A percentile compares a stretch with the other conserved stretches of the same genome.
phyloP scores from a whole-genome alignment of 2,113 vertebrate species.

The Poecile atricapillus region DNA sequence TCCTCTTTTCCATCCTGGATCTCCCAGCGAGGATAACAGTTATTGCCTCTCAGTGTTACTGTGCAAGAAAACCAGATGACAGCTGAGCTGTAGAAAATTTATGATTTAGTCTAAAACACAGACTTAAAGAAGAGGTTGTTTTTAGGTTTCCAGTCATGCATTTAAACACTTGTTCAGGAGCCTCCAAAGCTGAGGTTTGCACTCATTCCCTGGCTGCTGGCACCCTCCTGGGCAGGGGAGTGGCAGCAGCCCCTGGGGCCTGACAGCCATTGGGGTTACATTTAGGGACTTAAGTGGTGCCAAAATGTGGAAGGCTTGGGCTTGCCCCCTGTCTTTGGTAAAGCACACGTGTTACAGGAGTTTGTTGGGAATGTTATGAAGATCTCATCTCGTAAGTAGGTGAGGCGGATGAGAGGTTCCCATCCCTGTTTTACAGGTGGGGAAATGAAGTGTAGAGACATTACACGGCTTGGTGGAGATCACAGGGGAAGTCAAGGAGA shows the following conservation, averaged over 20 bases:
- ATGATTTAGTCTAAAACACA: background rate
- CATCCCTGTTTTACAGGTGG: background rate
- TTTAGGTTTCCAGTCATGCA: background rate
- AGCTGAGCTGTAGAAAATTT: background rate
- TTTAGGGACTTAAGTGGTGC: background rate
- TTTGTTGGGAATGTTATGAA: fast-evolving
- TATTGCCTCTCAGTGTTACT: background rate
- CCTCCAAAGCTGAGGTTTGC: background rate
- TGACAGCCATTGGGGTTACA: fast-evolving
- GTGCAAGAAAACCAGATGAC: background rate
- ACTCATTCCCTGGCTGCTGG: background rate
- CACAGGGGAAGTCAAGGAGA: background rate
- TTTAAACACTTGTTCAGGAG: background rate
- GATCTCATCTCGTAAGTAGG: fast-evolving
- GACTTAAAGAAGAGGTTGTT: background rate
- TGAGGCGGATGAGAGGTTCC: background rate
- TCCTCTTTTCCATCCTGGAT: background rate
- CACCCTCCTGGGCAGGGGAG: background rate
- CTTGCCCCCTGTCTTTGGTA: background rate
- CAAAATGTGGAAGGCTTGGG: background rate
- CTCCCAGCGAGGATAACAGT: background rate
- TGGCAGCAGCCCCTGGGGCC: background rate
- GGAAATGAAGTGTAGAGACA: background rate
- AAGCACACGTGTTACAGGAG: background rate
- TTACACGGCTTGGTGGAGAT: background rate